Percentiles rank a stretch among this genome's conserved stretches.
These are phyloP conservation scores for Phylloscopus trochilus DNA, from an alignment of 2,113 vertebrate species.

Conservation along the genomic window DNA sequence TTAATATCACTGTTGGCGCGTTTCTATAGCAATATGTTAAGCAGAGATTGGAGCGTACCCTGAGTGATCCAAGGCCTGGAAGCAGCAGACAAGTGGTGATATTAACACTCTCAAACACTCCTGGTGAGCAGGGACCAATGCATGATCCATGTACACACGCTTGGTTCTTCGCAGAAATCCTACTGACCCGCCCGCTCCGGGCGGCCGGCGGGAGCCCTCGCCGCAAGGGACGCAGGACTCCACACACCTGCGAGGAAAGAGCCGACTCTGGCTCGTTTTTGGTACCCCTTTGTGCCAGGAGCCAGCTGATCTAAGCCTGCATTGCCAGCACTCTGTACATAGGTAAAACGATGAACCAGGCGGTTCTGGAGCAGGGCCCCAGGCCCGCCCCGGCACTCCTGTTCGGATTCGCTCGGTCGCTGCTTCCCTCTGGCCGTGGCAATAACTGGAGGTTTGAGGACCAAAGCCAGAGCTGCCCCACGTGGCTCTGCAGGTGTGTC, in stretches of 20 bases:
- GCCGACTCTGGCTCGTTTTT: not conserved
- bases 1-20: constrained; percentile 44
- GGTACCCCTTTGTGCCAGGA: not conserved
- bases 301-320: not conserved
- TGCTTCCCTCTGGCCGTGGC: not conserved
- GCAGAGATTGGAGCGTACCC: not conserved
- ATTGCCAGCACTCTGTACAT: not conserved
- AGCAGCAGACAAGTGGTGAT: not conserved
- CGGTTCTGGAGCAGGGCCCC: not conserved
- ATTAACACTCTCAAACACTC: constrained; percentile 52
- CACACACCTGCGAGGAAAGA: not conserved
- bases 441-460: constrained; percentile 28
- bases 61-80: not conserved
- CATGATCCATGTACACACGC: not conserved
- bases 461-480: constrained; percentile 11
- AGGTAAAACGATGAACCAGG: not conserved
- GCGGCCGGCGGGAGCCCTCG: not conserved
- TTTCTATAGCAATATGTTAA: constrained; percentile 31
- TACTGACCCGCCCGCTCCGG: not conserved
- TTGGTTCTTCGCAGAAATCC: constrained; percentile 5
- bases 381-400: not conserved
- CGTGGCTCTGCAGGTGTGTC: not conserved
- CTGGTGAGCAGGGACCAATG: constrained; percentile 10
- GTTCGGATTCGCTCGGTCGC: not conserved
- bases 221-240: not conserved